Conservation (phyloP, 2,113 vertebrate species). For the Tragelaphus strepsiceros region DNA sequence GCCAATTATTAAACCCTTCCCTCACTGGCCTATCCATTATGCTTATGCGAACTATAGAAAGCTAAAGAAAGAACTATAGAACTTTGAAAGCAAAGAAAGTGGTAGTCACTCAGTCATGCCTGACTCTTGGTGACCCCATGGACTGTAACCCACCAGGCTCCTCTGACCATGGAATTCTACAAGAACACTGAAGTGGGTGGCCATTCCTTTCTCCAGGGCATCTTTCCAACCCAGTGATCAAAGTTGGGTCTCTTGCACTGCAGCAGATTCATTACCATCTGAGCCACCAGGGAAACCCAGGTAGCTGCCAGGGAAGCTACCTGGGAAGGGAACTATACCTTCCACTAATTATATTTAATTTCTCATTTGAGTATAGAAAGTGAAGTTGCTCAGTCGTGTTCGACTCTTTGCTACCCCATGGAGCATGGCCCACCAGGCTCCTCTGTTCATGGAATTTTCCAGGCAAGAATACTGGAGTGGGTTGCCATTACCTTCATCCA, state of each 20-base stretch:
- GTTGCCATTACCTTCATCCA: too few species aligned
- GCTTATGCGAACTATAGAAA: not conserved
- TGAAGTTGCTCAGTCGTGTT: too few species aligned
- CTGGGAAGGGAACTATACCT: not conserved
- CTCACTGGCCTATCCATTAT: not conserved
- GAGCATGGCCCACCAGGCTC: too few species aligned
- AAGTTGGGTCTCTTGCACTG: not conserved
- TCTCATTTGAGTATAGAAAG: not conserved
- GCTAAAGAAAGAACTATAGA: not conserved
- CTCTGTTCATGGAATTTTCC: too few species aligned
- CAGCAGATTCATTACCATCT: not conserved
- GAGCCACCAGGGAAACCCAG: not conserved
- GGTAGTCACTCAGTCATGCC: not conserved
- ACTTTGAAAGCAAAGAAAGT: not conserved
- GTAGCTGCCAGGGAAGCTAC: not conserved
- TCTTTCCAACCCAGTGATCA: not conserved
- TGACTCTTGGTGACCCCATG: not conserved
- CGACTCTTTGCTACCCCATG: too few species aligned
- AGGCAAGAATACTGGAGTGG: too few species aligned
- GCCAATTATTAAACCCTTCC: not conserved
- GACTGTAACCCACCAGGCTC: not conserved
- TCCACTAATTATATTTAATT: conserved; percentile 13
- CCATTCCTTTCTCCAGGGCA: not conserved
- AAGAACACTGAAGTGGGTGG: not conserved
- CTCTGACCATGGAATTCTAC: not conserved